Conservation (phyloP, 2,797 vertebrate species). For the Chelonia mydas region DNA sequence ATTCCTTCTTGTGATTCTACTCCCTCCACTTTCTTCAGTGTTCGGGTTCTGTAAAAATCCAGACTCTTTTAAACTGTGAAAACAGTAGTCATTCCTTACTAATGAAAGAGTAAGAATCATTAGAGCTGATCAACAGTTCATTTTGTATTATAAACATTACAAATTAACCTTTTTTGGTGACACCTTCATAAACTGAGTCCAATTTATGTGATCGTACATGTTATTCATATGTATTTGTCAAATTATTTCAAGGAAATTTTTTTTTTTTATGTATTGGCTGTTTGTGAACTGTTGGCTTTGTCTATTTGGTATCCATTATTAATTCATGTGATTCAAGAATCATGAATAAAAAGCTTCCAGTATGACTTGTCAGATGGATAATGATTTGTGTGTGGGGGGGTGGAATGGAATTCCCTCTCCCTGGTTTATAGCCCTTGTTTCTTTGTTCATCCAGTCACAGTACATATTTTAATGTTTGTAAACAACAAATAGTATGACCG, state of each 20-base stretch:
- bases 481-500: not conserved
- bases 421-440: not conserved
- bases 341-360: not conserved
- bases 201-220: not conserved
- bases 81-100: not conserved
- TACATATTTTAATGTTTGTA: not conserved
- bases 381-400: not conserved
- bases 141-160: not conserved
- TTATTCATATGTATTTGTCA: not conserved
- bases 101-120: not conserved
- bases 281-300: not conserved
- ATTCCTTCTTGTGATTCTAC: not conserved
- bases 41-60: not conserved
- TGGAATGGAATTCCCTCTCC: not conserved
- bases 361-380: not conserved
- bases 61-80: not conserved
- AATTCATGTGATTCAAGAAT: not conserved
- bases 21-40: not conserved
- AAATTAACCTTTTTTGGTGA: not conserved
- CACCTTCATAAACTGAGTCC: not conserved
- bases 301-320: not conserved
- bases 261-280: not conserved
- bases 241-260: not conserved
- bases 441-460: not conserved
- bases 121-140: not conserved